phyloP scores from a whole-genome alignment of 2,113 vertebrate genomes.

The Ascaphus truei region DNA sequence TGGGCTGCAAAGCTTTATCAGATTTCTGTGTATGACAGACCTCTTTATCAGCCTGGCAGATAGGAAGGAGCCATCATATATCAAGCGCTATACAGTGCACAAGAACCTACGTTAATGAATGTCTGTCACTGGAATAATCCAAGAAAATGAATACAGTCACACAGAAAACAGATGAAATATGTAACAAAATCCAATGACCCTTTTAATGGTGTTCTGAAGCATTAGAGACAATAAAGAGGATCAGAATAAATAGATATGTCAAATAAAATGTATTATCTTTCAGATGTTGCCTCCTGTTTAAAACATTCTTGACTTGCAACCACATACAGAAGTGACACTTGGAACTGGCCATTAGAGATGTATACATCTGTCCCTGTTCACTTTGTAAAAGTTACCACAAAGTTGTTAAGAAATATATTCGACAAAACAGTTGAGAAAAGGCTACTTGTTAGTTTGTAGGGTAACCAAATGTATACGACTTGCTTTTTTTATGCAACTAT shows the following conservation, averaged over 20 bases:
- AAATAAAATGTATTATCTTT: too few relatives aligned
- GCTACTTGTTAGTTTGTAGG: too few relatives aligned
- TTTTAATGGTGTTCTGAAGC: not conserved
- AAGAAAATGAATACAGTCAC: conserved; percentile 31
- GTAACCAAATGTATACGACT: too few relatives aligned
- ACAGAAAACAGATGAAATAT: conserved; percentile 17
- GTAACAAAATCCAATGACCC: conserved; percentile 23
- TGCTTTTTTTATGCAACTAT: too few relatives aligned
- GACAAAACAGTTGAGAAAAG: too few relatives aligned
- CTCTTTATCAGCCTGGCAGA: conserved; percentile 37
- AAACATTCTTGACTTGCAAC: too few relatives aligned
- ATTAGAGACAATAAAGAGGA: conserved; percentile 20
- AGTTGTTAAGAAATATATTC: too few relatives aligned
- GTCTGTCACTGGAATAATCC: conserved; percentile 28
- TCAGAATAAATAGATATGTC: not conserved
- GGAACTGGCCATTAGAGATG: too few relatives aligned
- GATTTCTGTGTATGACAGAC: conserved; percentile 32
- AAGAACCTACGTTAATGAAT: conserved; percentile 33
- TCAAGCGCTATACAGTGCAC: conserved; percentile 27
- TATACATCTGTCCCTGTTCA: too few relatives aligned
- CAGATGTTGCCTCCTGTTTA: too few relatives aligned
- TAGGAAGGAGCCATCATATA: conserved; percentile 35
- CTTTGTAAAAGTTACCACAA: too few relatives aligned
- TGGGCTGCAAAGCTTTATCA: conserved; percentile 34
- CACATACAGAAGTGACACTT: too few relatives aligned